Evolutionary conservation across 2,797 vertebrate genomes (phyloP), one percentile per base, ranked within the genome.

Genomic region (Morelia viridis): DNA sequence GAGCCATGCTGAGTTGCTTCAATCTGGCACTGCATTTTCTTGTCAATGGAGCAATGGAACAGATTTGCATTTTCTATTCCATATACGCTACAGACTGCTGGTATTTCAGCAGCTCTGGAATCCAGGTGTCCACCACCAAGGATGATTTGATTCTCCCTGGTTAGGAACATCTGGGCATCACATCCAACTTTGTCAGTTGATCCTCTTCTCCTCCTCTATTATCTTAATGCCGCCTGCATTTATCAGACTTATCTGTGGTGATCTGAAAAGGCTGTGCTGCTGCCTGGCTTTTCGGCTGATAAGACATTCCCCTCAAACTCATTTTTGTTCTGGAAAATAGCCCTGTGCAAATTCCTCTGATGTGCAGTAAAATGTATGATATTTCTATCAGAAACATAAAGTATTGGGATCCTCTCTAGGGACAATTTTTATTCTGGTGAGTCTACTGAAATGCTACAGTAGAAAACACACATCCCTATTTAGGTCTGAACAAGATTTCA

Each of bases 51-150:
- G 31, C 60, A 94, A 94, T 93, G 91, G 68, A 95, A 94, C 94
- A 95, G 93, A 92, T 92, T 96, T 94, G 64, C 87, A 41, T 92
- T 95, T 96, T 96, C 93, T 96, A 58, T 86, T 95, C 85, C 94
- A 94, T 96, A 96, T 95, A 96, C 96, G 96, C 96, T 88, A 65
- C 91, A 68, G 91, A 91, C 95, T 96, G 95, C 94, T 95, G 94
- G 94, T 96, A 94, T 94, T 96, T 93, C 92, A 91, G 90, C 95
- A 94, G 90, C 94, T 85, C 31, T 93, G 92, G 93, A 94, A 96
- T 96, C 94, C 93, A 95, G 95, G 95, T 95, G 89, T 91, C 94
- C 91, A 91, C 90, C 87, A 95, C 93, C 89, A 91, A 41, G 90
- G 88, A 96, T 86, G 90, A 85, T 93, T 92, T 87, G 90, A 88